These are phyloP conservation scores for Sorex araneus DNA, from an alignment of 2,113 vertebrate species.

Conservation along the genomic window DNA sequence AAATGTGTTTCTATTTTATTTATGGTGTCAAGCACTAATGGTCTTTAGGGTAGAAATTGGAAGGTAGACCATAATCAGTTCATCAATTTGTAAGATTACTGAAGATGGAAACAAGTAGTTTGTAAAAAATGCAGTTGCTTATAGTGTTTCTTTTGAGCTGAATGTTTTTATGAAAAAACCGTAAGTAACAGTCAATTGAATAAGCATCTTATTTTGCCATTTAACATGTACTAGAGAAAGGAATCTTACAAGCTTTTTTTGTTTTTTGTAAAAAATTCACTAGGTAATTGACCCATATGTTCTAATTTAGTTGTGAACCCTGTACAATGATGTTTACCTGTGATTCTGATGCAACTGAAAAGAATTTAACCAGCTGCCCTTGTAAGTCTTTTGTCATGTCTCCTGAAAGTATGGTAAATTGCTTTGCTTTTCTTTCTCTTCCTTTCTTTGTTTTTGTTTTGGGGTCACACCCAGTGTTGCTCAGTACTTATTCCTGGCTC, in stretches of 20 bases:
- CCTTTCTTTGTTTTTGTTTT: slow-evolving; percentile 67
- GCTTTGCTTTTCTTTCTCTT: neutral
- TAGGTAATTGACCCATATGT: slow-evolving; percentile 67
- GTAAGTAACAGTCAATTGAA: slow-evolving; percentile 12
- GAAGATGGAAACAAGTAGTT: slow-evolving; percentile 46
- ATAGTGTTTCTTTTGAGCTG: too few species aligned
- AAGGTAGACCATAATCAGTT: slow-evolving; percentile 15
- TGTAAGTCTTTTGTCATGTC: slow-evolving; percentile 73
- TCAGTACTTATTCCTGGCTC: neutral
- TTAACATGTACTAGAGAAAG: slow-evolving; percentile 54
- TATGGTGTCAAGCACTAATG: slow-evolving; percentile 38
- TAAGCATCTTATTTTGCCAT: slow-evolving; percentile 56
- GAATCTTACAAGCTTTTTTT: slow-evolving; percentile 37
- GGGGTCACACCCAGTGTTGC: slow-evolving; percentile 43
- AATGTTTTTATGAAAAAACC: neutral
- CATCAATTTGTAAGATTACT: slow-evolving; percentile 42
- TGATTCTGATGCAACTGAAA: slow-evolving; percentile 62
- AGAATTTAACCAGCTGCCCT: slow-evolving; percentile 67
- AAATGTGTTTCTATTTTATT: slow-evolving; percentile 16
- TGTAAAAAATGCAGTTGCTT: slow-evolving; percentile 13
- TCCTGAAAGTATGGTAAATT: slow-evolving; percentile 73
- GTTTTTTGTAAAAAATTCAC: slow-evolving; percentile 17
- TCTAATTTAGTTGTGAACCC: slow-evolving; percentile 75
- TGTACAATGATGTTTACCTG: slow-evolving; percentile 68
- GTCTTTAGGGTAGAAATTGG: neutral